Conservation (phyloP, 2,113 vertebrate species). For the Elgaria multicarinata region DNA sequence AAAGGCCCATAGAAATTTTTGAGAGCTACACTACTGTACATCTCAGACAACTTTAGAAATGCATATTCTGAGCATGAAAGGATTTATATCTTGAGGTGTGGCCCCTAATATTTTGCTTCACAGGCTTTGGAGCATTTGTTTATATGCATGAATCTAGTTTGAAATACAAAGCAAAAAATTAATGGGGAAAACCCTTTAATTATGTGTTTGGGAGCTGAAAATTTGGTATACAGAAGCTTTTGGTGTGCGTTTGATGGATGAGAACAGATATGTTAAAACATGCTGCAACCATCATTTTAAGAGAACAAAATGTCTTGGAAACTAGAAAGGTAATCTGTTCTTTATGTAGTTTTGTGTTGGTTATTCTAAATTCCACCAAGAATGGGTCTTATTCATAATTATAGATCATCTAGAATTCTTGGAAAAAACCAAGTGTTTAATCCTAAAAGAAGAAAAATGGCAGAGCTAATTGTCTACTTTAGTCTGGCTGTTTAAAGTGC, state of each 20-base stretch:
- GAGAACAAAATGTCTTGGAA: not conserved
- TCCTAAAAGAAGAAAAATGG: conserved; percentile 3
- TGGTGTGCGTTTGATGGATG: conserved; percentile 20
- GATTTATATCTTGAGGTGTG: not conserved
- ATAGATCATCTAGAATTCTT: conserved; percentile 16
- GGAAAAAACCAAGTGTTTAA: conserved; percentile 13
- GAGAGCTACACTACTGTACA: not conserved
- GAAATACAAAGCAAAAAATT: conserved; percentile 34
- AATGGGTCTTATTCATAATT: conserved; percentile 28
- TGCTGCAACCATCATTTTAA: conserved; percentile 8
- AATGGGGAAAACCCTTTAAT: conserved; percentile 25
- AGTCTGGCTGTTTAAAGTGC: not conserved
- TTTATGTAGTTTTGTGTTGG: conserved; percentile 27
- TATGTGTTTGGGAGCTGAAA: conserved; percentile 9
- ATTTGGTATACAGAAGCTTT: conserved; percentile 16
- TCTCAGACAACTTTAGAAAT: not conserved
- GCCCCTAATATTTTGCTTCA: not conserved
- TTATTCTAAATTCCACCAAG: conserved; percentile 18
- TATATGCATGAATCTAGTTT: conserved; percentile 8
- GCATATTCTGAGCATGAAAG: not conserved
- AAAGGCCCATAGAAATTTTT: not conserved
- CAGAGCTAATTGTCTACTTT: not conserved
- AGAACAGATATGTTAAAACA: conserved; percentile 34
- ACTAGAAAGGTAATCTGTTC: conserved; percentile 25
- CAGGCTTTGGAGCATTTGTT: conserved; percentile 7